Conservation (phyloP, 2,888 invertebrate genomes). For the Amphipoea oculea region DNA sequence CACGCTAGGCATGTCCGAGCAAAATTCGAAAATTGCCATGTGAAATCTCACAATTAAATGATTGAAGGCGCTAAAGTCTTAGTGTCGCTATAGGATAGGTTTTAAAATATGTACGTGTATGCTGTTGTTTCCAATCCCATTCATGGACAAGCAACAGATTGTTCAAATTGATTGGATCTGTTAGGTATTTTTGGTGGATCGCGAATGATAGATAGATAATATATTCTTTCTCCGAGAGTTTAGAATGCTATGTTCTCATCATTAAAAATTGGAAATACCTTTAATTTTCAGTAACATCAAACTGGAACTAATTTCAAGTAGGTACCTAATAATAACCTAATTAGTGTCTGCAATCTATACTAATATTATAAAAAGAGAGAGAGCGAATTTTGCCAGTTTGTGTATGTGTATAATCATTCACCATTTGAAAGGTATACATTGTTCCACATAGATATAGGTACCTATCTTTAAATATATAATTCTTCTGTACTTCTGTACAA, state of each 20-base stretch:
- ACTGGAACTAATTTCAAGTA: neutral
- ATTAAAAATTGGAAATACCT: neutral
- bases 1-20: conserved; percentile 68
- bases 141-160: conserved; percentile 58
- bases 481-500: neutral
- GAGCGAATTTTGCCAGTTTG: neutral
- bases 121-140: conserved; percentile 62
- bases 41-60: conserved; percentile 70
- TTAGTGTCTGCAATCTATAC: neutral
- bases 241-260: conserved; percentile 25
- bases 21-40: conserved; percentile 71
- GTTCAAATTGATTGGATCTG: conserved; percentile 51
- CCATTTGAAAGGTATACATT: neutral
- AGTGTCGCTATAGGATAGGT: conserved; percentile 60
- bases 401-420: neutral
- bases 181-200: conserved; percentile 42
- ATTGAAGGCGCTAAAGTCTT: conserved; percentile 69
- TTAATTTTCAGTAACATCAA: neutral
- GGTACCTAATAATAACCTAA: neutral
- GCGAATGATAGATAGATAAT: neutral
- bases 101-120: conserved; percentile 45
- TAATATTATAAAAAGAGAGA: neutral
- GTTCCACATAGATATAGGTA: neutral
- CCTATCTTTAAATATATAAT: neutral
- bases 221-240: neutral